These are phyloP conservation scores for Menura novaehollandiae DNA, from an alignment of 2,113 vertebrate genomes.

Conservation along the genomic window DNA sequence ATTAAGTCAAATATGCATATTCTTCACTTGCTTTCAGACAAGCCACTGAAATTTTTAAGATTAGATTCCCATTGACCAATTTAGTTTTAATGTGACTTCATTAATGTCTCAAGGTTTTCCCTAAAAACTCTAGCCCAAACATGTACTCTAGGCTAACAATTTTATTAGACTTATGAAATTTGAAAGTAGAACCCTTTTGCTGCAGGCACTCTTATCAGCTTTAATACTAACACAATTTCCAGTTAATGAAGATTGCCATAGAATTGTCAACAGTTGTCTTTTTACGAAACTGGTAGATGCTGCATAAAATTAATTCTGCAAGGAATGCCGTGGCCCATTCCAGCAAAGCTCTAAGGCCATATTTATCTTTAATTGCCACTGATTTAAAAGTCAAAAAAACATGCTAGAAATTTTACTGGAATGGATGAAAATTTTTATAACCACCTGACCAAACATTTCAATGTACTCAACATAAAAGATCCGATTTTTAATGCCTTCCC, in stretches of 20 bases:
- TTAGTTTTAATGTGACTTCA: background rate
- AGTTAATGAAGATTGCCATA: background rate
- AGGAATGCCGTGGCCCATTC: rapidly evolving
- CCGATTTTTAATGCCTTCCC: background rate
- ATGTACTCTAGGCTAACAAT: background rate
- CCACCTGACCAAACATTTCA: background rate
- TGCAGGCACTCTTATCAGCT: background rate
- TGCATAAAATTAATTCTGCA: background rate
- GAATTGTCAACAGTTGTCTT: background rate
- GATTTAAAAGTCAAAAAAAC: background rate
- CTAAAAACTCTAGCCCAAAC: background rate
- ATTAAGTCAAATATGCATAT: background rate
- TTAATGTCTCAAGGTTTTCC: background rate
- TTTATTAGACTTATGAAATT: background rate
- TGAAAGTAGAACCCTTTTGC: background rate
- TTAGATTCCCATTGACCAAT: background rate
- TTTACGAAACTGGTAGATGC: background rate
- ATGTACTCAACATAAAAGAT: background rate
- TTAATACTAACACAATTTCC: background rate
- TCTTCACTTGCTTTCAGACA: background rate
- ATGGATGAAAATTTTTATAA: background rate
- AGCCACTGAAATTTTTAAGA: background rate
- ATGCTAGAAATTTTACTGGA: background rate
- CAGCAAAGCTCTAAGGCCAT: background rate
- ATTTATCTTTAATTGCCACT: background rate